Evolutionary conservation across 2,113 vertebrate genomes (phyloP).

Genomic region (Paraplagusia blochii): DNA sequence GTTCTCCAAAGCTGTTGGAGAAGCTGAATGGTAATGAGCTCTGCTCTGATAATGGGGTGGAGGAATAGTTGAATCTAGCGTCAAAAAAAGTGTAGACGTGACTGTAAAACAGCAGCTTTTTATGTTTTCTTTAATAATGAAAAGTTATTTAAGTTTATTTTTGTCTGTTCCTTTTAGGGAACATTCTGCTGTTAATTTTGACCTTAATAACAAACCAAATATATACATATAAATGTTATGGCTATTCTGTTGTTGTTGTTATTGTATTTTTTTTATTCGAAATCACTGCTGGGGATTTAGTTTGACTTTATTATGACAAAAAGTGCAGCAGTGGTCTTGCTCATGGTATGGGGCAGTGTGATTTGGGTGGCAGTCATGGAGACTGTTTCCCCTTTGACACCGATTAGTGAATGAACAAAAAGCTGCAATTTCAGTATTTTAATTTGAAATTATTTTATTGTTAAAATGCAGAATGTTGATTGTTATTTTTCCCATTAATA

Average conservation of each 20-base stretch:
- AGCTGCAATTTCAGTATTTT: no score
- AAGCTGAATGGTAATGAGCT: constrained; percentile 90
- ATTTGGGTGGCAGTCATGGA: no score
- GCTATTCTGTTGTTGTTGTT: constrained; percentile 9
- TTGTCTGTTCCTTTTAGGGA: constrained; percentile 16
- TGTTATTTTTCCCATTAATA: no score
- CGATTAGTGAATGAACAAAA: no score
- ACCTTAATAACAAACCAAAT: constrained; percentile 28
- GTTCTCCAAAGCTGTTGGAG: constrained; percentile 93
- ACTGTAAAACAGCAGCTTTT: constrained; percentile 31
- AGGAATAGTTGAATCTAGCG: constrained; percentile 8
- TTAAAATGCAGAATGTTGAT: constrained; percentile 4
- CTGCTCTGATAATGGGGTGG: constrained; percentile 14
- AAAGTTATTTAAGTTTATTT: constrained; percentile 8
- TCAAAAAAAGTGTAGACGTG: no score
- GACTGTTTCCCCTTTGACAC: no score
- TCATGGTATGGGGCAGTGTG: no score
- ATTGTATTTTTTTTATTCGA: constrained; percentile 8
- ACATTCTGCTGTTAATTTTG: constrained; percentile 30
- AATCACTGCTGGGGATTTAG: neutral
- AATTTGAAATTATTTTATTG: neutral
- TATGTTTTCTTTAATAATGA: constrained; percentile 25
- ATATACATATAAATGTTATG: constrained; percentile 5
- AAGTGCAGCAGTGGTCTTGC: no score
- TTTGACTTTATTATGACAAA: no score